Conservation (phyloP, 2,113 vertebrate genomes). For the Microcebus ravelobensis region DNA sequence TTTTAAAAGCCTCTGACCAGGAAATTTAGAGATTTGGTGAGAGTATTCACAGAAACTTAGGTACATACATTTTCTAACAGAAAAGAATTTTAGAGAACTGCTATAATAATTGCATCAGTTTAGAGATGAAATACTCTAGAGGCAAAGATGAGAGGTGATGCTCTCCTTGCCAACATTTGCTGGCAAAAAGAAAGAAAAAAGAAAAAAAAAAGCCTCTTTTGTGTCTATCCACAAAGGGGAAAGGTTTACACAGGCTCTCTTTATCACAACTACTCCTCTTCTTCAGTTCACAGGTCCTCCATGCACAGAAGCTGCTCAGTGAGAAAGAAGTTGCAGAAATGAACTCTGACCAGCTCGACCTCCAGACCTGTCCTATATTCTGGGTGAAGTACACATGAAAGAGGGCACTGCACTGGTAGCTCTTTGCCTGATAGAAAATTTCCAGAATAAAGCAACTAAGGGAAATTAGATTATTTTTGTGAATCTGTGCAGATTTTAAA, state of each 20-base stretch:
- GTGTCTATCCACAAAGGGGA: background rate
- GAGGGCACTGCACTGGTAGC: background rate
- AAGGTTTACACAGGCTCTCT: background rate
- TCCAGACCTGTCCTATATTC: background rate
- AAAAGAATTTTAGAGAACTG: background rate
- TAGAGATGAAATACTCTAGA: background rate
- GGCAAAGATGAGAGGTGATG: background rate
- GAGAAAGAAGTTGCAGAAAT: background rate
- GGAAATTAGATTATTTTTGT: background rate
- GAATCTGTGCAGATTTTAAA: background rate
- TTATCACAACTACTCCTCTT: background rate
- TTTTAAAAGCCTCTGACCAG: background rate
- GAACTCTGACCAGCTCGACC: background rate
- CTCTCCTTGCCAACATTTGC: background rate
- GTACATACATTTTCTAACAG: background rate
- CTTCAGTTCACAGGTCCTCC: background rate
- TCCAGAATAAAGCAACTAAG: background rate
- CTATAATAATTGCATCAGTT: background rate
- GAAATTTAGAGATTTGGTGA: background rate
- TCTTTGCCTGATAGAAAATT: background rate
- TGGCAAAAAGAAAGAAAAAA: background rate
- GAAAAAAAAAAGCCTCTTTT: background rate
- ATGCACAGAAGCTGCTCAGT: background rate
- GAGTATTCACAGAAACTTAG: background rate
- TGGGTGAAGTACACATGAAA: background rate